A percentile compares a stretch with the other conserved stretches of the same genome.
Conservation (phyloP, 1,140 invertebrate species). For the Drosophila leontia region DNA sequence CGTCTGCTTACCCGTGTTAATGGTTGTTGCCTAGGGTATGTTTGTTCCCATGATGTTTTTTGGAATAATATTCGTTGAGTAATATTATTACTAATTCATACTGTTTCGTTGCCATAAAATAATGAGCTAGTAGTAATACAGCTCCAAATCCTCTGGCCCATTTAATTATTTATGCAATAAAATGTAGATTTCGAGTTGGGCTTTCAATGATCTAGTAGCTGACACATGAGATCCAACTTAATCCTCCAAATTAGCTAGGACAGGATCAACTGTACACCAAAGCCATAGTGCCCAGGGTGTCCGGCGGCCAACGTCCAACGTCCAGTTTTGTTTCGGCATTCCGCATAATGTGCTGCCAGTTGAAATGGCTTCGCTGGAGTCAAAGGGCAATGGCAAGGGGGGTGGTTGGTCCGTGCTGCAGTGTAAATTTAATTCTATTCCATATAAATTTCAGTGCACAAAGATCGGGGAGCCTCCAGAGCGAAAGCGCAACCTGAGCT, state of each 20-base stretch:
- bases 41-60: background rate
- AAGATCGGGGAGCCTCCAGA: slow-evolving; percentile 9
- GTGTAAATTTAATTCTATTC: slow-evolving; percentile 74
- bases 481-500: slow-evolving; percentile 26
- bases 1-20: background rate
- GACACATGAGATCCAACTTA: background rate
- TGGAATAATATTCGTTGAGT: background rate
- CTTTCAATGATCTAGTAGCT: background rate
- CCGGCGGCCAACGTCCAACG: slow-evolving; percentile 1
- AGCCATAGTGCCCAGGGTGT: background rate
- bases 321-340: slow-evolving; percentile 20
- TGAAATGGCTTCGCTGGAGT: slow-evolving; percentile 60
- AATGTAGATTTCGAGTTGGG: no score
- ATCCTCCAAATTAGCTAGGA: background rate
- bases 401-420: background rate
- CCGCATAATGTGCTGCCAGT: slow-evolving; percentile 33
- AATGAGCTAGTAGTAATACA: background rate
- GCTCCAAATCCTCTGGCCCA: no score
- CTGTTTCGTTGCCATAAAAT: background rate
- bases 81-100: background rate
- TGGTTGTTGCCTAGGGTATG: background rate
- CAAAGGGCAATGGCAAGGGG: slow-evolving; percentile 7
- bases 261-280: background rate
- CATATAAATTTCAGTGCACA: slow-evolving; percentile 59
- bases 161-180: background rate